Evolutionary conservation across 2,113 vertebrate species (phyloP), one percentile per base, ranked within the genome.

Genomic region (Salvator merianae): DNA sequence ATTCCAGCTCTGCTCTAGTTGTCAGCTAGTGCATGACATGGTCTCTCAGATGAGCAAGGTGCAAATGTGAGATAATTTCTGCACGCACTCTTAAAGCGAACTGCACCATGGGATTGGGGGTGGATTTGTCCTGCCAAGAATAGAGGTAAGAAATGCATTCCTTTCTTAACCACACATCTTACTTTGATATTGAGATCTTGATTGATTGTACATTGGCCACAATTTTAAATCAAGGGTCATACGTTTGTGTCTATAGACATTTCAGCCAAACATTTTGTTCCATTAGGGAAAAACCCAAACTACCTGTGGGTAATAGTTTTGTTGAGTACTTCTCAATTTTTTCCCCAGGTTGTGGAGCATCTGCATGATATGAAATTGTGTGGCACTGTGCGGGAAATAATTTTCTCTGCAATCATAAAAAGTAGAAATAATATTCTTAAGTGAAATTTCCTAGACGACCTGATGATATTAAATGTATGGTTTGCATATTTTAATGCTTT

Each of bases 51-150:
- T 65, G 6, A 0, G 1, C 55, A 91, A 85, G 84, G 87, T 91
- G 91, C 77, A 88, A 85, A 24, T 79, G n/a, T 62, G 85, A 84
- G 92, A 91, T 90, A 94, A 53, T 6, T 0, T n/a, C 73, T 0
- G 0, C 2, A 18, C 0, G 12, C 79, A 79, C 68, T 81, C 84
- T 84, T 0, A 0, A 1, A 73, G 55, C 75, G 0, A 0, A 63
- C 20, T 0, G 0, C 38, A 66, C 1, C 2, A 34, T 79, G 77
- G 4, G 0, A 62, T 26, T 8, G 1, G 13, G 4, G 38, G 30
- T 75, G 65, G 14, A 59, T 55, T 77, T 47, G 36, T 28, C 82
- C 34, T 59, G 47, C 28, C 32, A 70, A 71, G 66, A 70, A 16
- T 66, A 30, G 28, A 83, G 30, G 47, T 70, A 2, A 81, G 32